phyloP scores from a whole-genome alignment of 1,140 invertebrate species.

The Eurosta solidaginis region DNA sequence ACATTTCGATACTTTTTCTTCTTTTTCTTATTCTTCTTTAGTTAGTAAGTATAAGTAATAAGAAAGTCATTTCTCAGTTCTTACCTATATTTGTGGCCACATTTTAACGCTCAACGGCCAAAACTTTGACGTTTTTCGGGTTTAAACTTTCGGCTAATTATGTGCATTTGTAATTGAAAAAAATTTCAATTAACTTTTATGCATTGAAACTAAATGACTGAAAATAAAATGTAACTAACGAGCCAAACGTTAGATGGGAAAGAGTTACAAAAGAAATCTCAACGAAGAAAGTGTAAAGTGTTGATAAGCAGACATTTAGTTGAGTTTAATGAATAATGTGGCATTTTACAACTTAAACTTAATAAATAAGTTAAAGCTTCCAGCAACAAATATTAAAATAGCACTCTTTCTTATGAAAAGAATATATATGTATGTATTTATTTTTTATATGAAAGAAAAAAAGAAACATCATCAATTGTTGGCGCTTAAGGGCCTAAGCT shows the following conservation, averaged over 20 bases:
- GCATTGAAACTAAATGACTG: neutral
- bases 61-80: neutral
- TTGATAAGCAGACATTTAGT: too few relatives aligned
- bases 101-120: conserved; percentile 20
- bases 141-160: conserved; percentile 18
- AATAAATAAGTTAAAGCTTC: too few relatives aligned
- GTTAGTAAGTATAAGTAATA: neutral
- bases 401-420: too few relatives aligned
- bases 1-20: neutral
- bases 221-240: neutral
- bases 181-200: conserved; percentile 15
- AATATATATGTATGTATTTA: too few relatives aligned
- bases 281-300: too few relatives aligned
- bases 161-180: conserved; percentile 21
- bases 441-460: too few relatives aligned
- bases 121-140: neutral
- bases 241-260: neutral
- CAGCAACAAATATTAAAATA: too few relatives aligned
- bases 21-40: neutral
- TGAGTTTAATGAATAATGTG: too few relatives aligned
- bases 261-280: too few relatives aligned
- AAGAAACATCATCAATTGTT: too few relatives aligned
- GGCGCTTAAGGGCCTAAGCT: too few relatives aligned
- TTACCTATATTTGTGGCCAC: neutral
- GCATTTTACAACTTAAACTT: too few relatives aligned